phyloP scores from a whole-genome alignment of 2,113 vertebrate genomes.

The Propithecus coquereli region DNA sequence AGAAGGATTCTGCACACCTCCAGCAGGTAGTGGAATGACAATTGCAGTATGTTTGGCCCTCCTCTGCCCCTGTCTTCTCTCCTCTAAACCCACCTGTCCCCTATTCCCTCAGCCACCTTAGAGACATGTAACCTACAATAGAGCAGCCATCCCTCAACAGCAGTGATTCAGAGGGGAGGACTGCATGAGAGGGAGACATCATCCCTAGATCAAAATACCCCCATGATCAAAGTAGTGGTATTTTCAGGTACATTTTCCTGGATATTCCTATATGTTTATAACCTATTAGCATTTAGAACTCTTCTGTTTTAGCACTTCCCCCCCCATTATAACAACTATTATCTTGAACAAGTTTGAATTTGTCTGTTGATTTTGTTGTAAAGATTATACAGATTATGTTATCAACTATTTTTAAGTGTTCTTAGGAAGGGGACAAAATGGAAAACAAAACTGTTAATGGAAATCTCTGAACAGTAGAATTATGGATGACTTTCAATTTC shows the following conservation, averaged over 20 bases:
- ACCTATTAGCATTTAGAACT: not conserved
- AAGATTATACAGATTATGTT: not conserved
- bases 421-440: not conserved
- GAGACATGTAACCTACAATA: not conserved
- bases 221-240: not conserved
- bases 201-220: too few relatives aligned
- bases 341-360: not conserved
- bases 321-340: not conserved
- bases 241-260: not conserved
- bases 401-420: not conserved
- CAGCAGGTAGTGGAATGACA: too few relatives aligned
- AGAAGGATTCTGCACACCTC: not conserved
- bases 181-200: too few relatives aligned
- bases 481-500: not conserved
- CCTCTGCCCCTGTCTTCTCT: not conserved
- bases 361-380: not conserved
- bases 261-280: not conserved
- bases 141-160: too few relatives aligned
- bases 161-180: not conserved
- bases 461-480: constrained; percentile 18
- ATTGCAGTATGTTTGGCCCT: not conserved
- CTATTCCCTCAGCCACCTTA: not conserved
- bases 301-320: not conserved
- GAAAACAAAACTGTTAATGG: not conserved
- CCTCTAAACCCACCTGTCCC: not conserved